A percentile compares a stretch with the other conserved stretches of the same genome.
These are phyloP conservation scores for Telmatochromis bifrenatus DNA, from an alignment of 2,113 vertebrate genomes.

Conservation along the genomic window DNA sequence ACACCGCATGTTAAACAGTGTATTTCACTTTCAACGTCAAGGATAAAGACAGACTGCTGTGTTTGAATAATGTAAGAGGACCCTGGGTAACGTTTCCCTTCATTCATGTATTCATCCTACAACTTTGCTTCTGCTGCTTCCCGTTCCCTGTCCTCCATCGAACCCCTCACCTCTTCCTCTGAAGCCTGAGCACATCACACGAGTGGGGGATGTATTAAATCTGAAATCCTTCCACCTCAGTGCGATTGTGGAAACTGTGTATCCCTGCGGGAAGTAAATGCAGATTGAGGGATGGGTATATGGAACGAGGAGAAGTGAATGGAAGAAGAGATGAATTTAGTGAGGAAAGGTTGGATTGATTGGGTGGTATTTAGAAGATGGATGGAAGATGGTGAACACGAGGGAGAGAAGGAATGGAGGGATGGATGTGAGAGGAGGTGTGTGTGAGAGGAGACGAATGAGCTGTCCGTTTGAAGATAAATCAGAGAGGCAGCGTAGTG, in stretches of 20 bases:
- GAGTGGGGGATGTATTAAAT: constrained; percentile 45
- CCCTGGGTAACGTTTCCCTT: neutral
- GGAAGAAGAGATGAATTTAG: neutral
- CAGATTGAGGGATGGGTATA: constrained; percentile 38
- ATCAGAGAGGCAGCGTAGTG: constrained; percentile 57
- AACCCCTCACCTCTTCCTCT: constrained; percentile 25
- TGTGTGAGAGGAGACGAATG: constrained; percentile 37
- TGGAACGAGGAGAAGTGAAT: constrained; percentile 1
- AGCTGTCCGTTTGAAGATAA: constrained; percentile 64
- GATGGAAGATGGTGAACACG: constrained; percentile 30
- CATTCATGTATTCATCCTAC: neutral
- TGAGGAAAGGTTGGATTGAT: neutral
- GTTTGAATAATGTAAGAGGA: neutral
- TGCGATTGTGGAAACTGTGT: constrained; percentile 63
- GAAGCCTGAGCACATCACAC: constrained; percentile 27
- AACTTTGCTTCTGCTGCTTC: neutral
- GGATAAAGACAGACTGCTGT: neutral
- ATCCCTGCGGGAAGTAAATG: constrained; percentile 47
- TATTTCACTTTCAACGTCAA: neutral
- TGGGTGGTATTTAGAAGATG: constrained; percentile 33
- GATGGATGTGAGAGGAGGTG: constrained; percentile 7
- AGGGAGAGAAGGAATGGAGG: constrained; percentile 6
- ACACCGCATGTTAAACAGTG: neutral
- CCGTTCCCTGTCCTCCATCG: constrained; percentile 6
- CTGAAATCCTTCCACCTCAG: constrained; percentile 60